Evolutionary conservation across 1,140 invertebrate species (phyloP), one percentile per base, ranked within the genome.

Genomic region (Sinonovacula constricta): DNA sequence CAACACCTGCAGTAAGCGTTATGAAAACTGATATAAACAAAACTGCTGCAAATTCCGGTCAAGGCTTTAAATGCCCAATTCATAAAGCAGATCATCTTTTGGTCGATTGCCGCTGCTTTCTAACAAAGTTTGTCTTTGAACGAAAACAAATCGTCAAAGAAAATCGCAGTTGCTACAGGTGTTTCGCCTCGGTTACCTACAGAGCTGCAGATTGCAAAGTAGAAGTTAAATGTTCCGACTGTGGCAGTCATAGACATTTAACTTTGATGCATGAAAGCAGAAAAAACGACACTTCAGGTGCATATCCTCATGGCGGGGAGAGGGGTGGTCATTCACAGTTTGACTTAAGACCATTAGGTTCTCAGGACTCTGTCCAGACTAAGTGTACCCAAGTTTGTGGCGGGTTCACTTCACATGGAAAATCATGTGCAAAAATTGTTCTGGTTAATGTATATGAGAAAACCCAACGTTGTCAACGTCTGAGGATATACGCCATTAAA

Each of bases 361-460:
- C 12, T 14, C 31, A 31, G 22, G 63, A 15, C 18, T 39, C 31
- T 45, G 51, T 79, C 24, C 30, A 33, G 5, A 39, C 78, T 18
- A 74, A 54, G 30, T 80, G 69, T 33, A 80, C 69, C 18, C 59
- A 72, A 30, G 51, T 80, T 34, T 72, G 62, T 24, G 30, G 60
- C 59, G 30, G 45, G 28, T 14, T 51, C 15, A 3, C 18, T 18
- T 72, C 51, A 36, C 30, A 18, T 57, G 70, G 70, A 7, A 74
- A 74, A 66, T 80, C 62, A 2, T 80, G 69, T 74, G 60, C 31
- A 26, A 80, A 80, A 67, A 62, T 59, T 15, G 10, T 80, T 15
- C 24, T 66, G 7, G 78, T 60, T 33, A 53, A 60, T 22, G 69
- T 80, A 24, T 74, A 59, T 49, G 54, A 33, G 30, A 24, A 28